Evolutionary conservation across 2,113 vertebrate genomes (phyloP).

Genomic region (Gopherus flavomarginatus): DNA sequence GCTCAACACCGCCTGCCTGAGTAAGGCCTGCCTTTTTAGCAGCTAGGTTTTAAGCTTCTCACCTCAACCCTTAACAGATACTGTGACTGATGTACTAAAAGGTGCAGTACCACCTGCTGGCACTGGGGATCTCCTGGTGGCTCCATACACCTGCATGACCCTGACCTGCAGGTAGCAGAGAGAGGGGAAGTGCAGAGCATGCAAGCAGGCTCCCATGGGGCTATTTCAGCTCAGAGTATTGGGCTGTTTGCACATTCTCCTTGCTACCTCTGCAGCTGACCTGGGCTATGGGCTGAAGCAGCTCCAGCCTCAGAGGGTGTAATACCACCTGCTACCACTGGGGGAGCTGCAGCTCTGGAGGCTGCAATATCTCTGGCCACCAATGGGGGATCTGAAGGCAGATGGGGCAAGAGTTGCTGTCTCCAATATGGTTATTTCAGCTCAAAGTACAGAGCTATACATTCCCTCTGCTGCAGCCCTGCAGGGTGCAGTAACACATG

Average conservation of each 20-base stretch:
- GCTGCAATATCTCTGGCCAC: not conserved
- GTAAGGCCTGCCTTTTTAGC: slow-evolving; percentile 70
- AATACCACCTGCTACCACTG: not conserved
- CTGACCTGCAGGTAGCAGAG: too few species aligned
- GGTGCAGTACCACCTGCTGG: too few species aligned
- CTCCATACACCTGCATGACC: too few species aligned
- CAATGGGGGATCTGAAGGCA: not conserved
- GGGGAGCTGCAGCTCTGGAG: not conserved
- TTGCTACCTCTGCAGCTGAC: too few species aligned
- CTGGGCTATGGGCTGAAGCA: too few species aligned
- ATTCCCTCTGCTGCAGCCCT: not conserved
- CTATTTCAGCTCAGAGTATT: too few species aligned
- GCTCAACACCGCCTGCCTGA: slow-evolving; percentile 81
- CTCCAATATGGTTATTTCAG: not conserved
- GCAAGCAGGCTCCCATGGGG: too few species aligned
- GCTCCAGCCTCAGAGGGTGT: too few species aligned
- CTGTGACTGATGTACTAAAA: not conserved
- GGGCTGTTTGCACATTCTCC: too few species aligned
- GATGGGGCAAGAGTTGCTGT: not conserved
- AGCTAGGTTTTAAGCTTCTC: not conserved
- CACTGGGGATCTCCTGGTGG: too few species aligned
- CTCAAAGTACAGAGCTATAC: not conserved
- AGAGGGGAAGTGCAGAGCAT: too few species aligned
- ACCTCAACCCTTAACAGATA: not conserved
- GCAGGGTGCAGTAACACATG: not conserved